Percentiles rank a stretch among this genome's conserved stretches.
These are phyloP conservation scores for Gallinago undulata DNA, from an alignment of 2,113 vertebrate species.

Conservation along the genomic window DNA sequence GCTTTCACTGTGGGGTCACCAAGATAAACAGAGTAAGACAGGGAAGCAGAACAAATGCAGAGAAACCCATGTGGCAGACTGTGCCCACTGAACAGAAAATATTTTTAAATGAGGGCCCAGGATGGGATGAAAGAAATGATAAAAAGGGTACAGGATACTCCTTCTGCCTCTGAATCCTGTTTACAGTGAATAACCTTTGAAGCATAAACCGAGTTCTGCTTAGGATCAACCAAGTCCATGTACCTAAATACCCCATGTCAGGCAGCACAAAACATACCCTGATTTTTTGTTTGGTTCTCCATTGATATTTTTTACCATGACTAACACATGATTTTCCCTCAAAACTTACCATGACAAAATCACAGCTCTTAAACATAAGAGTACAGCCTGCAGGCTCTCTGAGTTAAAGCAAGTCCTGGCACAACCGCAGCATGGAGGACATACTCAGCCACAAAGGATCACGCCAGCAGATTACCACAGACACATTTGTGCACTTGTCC, in stretches of 20 bases:
- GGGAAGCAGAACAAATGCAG: not conserved
- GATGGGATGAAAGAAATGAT: not conserved
- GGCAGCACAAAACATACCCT: not conserved
- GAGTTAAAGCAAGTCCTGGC: constrained; percentile 37
- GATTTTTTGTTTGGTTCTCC: constrained; percentile 14
- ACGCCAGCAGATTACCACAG: constrained; percentile 19
- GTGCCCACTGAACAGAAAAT: not conserved
- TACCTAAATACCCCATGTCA: not conserved
- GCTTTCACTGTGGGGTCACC: not conserved
- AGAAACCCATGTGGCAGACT: not conserved
- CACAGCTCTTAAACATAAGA: constrained; percentile 53
- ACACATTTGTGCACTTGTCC: not conserved
- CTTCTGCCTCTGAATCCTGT: not conserved
- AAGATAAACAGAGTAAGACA: not conserved
- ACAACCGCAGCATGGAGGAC: not conserved
- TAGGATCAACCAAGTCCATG: not conserved
- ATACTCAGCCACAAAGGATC: constrained; percentile 29
- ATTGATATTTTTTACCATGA: constrained; percentile 54
- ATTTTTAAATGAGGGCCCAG: not conserved
- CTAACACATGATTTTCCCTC: constrained; percentile 61
- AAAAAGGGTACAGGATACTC: not conserved
- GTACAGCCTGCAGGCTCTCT: constrained; percentile 37
- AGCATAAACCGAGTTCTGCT: not conserved
- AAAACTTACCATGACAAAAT: constrained; percentile 65
- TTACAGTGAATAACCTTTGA: not conserved